Base-by-base conservation (phyloP, 2,888 invertebrate species). In the Nomada ruficornis region DNA sequence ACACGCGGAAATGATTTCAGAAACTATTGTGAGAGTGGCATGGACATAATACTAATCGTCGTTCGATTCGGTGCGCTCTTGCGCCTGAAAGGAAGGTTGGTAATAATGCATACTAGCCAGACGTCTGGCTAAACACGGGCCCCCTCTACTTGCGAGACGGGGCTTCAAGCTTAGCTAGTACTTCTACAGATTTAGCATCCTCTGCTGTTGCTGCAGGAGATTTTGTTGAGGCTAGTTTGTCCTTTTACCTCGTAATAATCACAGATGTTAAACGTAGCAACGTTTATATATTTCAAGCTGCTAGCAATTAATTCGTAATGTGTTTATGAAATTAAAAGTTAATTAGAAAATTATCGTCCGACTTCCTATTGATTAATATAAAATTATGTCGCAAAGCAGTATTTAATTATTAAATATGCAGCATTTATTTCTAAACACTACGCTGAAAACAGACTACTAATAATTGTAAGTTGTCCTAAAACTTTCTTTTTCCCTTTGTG, bases 51-150 rank as follows among this genome's bases (percentile, higher is more conserved):
- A 59, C 57, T 80, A 72, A 73, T 73, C 68, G 50, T 1, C 20
- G 50, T 59, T 63, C 63, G 68, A 79, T 79, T 29, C 50, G 55
- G 18, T 50, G n/a, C 23, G 23, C 3, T 18, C 62, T 52, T 15
- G 52, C 73, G 52, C 2, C 47, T 74, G 81, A 74, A 80, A 74
- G 64, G 60, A 55, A 26, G 59, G 54, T 36, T 57, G 52, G 65
- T 81, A 64, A 80, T 65, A 81, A 81, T 74, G 81, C 29, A 65
- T 20, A 64, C 26, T 44, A 63, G 69, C 79, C 80, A 80, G 80
- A 73, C 73, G 80, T 80, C 80, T 80, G 80, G 73, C 73, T 68
- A 80, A 80, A 80, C 67, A 73, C 80, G 11, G 73, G 15, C 42
- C 63, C 26, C 36, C 63, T 73, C 68, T 73, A 80, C 80, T 80